Evolutionary conservation across 2,888 invertebrate species (phyloP), one percentile per base, ranked within the genome.

Genomic region (Aphodius sticticus): DNA sequence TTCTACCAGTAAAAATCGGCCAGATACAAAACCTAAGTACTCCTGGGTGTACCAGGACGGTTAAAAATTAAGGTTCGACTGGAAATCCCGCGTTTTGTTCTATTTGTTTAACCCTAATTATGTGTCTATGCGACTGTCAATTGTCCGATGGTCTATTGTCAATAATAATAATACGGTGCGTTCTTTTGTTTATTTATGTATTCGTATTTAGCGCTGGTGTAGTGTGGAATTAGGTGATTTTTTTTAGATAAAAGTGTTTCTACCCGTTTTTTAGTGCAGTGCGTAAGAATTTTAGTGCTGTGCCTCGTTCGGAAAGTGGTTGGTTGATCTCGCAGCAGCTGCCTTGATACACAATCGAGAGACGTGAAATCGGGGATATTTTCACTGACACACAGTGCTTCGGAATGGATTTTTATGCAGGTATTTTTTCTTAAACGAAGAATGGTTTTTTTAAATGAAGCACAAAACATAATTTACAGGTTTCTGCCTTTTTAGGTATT

Each of bases 1-100:
- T 87, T 86, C 76, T 76, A 79, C 74, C 74, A 76, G 69, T 71
- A 69, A 78, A 78, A 76, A 78, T 81, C 78, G 53, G 70, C 16
- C 76, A 15, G 38, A 53, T 16, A 53, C 15, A 16, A 16, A 53
- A 6, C 26, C 16, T 1, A 71, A 16, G 37, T 26, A 12, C 16
- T 15, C 9, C 77, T 35, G 12, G 6, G 6, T 71, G 16, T 35
- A 26, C 12, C 74, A 7, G 53, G 4, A 5, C 53, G 53, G 12
- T 53, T 53, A 7, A 53, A 53, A 3, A 0, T 53, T 53, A 53
- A 7, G 3, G 1, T 53, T 1, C 9, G 7, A 7, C 26, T 36
- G 74, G 9, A 36, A 74, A 74, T 74, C 74, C 36, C 74, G 36
- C 37, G 74, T n/a, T 35, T 35, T 35, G 36, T 35, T 74, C 26